Percentiles rank a stretch among this genome's conserved stretches.
Conservation (phyloP, 2,797 vertebrate genomes). For the Acipenser ruthenus region DNA sequence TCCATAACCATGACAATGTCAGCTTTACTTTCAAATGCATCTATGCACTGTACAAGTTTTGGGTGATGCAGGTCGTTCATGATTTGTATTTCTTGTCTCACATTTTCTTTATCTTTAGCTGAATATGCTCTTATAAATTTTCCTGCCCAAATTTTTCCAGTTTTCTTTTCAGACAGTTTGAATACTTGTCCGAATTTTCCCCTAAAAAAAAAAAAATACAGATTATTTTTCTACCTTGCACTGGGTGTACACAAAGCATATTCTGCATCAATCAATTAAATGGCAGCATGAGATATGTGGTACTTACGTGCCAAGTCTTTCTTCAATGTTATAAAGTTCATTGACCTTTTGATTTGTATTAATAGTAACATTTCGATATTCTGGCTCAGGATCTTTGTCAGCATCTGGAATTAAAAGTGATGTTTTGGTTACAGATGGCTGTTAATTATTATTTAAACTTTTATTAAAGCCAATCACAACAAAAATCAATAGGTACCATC, state of each 20-base stretch:
- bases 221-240: too few species aligned
- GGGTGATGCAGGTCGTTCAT: conserved; percentile 96
- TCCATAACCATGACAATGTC: conserved; percentile 97
- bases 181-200: conserved; percentile 98
- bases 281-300: neutral
- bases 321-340: conserved; percentile 87
- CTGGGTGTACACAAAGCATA: too few species aligned
- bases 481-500: conserved; percentile 65
- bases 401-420: conserved; percentile 48
- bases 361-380: conserved; percentile 75
- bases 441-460: neutral
- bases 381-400: conserved; percentile 65
- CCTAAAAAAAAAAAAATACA: conserved; percentile 45
- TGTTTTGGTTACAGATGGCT: neutral
- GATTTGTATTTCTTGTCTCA: conserved; percentile 85
- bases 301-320: conserved; percentile 92
- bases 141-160: conserved; percentile 87
- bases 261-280: neutral
- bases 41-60: conserved; percentile 90
- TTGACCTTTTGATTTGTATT: conserved; percentile 80
- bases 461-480: conserved; percentile 1
- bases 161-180: conserved; percentile 86
- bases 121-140: conserved; percentile 97
- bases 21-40: conserved; percentile 90
- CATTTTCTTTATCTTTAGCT: conserved; percentile 88